Base-by-base conservation (phyloP, 2,113 vertebrate genomes). In the Empidonax alnorum region DNA sequence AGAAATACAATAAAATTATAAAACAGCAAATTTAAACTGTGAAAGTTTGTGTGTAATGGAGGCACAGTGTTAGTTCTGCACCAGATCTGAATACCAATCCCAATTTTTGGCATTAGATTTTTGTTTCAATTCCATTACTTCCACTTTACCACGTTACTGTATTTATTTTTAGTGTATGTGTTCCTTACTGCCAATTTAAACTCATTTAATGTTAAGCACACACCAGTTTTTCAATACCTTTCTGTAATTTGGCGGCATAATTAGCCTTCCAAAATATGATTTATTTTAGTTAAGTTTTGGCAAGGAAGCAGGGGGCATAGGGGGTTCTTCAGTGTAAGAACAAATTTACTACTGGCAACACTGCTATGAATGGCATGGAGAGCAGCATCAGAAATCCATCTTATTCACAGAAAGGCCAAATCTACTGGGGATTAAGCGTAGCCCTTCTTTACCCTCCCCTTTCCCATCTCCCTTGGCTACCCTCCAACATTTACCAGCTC, bases 191-290 rank as follows among this genome's bases (percentile, higher is more conserved):
- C 86, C 82, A 95, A 68, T 62, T n/a, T 90, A 96, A 97, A 96
- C 93, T 89, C 39, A 93, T 88, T 94, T 97, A 94, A 75, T 28
- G 61, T 95, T 94, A 97, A 90, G 84, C 73, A 33, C 80, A 82
- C 90, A 94, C 76, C 17, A 59, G 63, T 95, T 89, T 58, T 96
- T 93, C 79, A 94, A 79, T 97, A 93, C 89, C 93, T 97, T 97
- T 96, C 88, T 91, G 83, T 84, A 95, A 91, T 97, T 93, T 97
- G 93, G 74, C 46, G 67, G 82, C 41, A 41, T 62, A 96, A 97
- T 91, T 95, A 96, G 84, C 96, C 96, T 95, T 78, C 72, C 95
- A 95, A 97, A 96, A 85, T 74, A 93, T 96, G 80, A 95, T 93
- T 93, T 96, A 95, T 95, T 96, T 97, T 39, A 92, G 89, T 53